A percentile compares a stretch with the other conserved stretches of the same genome.
Evolutionary conservation across 1,140 invertebrate species (phyloP).

Genomic region (Drosophila saltans): DNA sequence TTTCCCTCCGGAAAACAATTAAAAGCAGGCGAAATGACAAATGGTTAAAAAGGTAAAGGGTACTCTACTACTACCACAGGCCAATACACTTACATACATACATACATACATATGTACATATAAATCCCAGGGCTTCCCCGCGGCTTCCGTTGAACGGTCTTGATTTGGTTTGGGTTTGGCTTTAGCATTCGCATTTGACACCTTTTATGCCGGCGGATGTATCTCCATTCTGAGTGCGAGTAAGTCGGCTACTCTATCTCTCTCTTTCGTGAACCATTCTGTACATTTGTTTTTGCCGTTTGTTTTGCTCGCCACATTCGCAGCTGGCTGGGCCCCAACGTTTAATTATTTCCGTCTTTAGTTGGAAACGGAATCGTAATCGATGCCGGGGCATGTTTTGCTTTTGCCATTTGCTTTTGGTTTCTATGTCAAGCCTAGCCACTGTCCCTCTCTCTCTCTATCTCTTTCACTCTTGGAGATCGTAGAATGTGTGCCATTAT

Average conservation of each 20-base stretch:
- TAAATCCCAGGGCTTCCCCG: slow-evolving; percentile 8
- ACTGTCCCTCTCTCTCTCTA: neutral
- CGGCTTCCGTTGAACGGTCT: slow-evolving; percentile 44
- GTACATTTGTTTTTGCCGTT: slow-evolving; percentile 42
- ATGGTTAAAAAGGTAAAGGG: slow-evolving; percentile 52
- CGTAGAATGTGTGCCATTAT: slow-evolving; percentile 54
- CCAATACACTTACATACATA: neutral
- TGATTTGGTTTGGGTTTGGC: slow-evolving; percentile 20
- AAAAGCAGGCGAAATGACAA: slow-evolving; percentile 55
- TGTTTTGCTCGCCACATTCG: slow-evolving; percentile 72
- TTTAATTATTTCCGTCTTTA: slow-evolving; percentile 60
- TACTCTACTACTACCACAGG: slow-evolving; percentile 49
- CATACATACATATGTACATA: neutral
- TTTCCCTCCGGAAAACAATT: slow-evolving; percentile 75
- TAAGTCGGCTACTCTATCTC: neutral
- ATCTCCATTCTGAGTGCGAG: slow-evolving; percentile 30
- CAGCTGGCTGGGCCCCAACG: slow-evolving; percentile 46
- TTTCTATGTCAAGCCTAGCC: slow-evolving; percentile 65
- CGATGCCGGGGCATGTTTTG: slow-evolving; percentile 24
- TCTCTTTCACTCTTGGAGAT: neutral
- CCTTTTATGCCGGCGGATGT: slow-evolving; percentile 55
- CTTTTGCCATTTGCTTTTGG: slow-evolving; percentile 45
- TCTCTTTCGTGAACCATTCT: slow-evolving; percentile 24
- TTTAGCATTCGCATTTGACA: slow-evolving; percentile 57
- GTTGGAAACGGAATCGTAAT: slow-evolving; percentile 61